A percentile compares a stretch with the other conserved stretches of the same genome.
phyloP scores from a whole-genome alignment of 2,888 invertebrate species.

The Leucoma salicis region DNA sequence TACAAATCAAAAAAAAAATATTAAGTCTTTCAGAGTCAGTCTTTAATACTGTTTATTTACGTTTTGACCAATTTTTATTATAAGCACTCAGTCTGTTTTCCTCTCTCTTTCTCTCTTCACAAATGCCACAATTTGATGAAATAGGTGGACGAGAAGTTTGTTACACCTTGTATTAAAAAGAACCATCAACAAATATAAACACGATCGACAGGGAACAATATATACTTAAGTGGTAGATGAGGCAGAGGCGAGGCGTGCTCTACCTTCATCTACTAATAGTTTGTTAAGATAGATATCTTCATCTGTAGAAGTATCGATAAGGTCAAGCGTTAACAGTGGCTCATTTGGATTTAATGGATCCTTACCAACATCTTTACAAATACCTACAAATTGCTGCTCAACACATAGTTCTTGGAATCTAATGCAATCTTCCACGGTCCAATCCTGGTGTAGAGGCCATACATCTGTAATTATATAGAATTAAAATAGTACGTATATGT shows the following conservation, averaged over 20 bases:
- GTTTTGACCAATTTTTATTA: constrained; percentile 4
- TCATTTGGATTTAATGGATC: constrained; percentile 84
- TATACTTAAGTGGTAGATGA: constrained; percentile 24
- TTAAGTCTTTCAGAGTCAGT: constrained; percentile 8
- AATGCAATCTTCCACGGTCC: constrained; percentile 88
- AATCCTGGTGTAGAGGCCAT: constrained; percentile 82
- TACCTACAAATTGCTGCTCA: constrained; percentile 86
- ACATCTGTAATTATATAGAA: constrained; percentile 73
- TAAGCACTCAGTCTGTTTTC: constrained; percentile 26
- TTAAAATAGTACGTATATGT: too few relatives aligned
- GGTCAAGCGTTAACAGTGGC: constrained; percentile 84
- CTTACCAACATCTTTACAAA: constrained; percentile 83
- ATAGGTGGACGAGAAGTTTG: constrained; percentile 23
- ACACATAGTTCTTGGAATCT: constrained; percentile 87
- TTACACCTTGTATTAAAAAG: constrained; percentile 31
- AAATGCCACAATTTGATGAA: constrained; percentile 8
- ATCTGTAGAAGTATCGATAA: constrained; percentile 87
- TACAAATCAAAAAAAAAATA: neutral
- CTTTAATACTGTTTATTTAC: constrained; percentile 4
- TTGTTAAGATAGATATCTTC: constrained; percentile 86
- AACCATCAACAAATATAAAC: constrained; percentile 22
- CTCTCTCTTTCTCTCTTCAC: constrained; percentile 18
- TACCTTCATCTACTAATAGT: constrained; percentile 83
- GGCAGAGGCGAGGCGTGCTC: constrained; percentile 72
- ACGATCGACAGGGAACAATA: constrained; percentile 8